phyloP scores from a whole-genome alignment of 2,797 vertebrate species.

The Calcarius lapponicus region DNA sequence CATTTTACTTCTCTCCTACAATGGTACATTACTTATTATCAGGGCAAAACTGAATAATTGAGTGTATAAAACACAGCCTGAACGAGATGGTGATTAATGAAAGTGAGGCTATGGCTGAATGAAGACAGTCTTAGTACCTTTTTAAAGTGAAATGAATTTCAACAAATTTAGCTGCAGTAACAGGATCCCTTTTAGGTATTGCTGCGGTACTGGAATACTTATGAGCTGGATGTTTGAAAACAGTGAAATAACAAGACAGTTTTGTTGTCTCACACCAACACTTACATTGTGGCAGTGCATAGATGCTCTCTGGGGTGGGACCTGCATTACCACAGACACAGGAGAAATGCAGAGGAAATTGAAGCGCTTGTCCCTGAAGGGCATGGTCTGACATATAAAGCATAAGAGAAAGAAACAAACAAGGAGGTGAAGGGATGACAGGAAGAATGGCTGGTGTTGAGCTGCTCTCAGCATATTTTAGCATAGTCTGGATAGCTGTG shows the following conservation, averaged over 20 bases:
- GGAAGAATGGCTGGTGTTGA: background rate
- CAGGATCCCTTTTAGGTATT: constrained; percentile 15
- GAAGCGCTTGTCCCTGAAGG: background rate
- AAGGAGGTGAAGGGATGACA: background rate
- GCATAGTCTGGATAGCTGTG: constrained; percentile 22
- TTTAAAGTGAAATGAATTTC: constrained; percentile 18
- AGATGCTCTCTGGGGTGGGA: background rate
- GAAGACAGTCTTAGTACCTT: constrained; percentile 46
- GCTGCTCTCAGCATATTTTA: constrained; percentile 35
- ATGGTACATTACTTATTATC: background rate
- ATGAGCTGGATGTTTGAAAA: constrained; percentile 18
- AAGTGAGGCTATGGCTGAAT: constrained; percentile 38
- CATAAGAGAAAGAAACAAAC: background rate
- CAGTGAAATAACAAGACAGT: background rate
- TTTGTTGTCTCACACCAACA: constrained; percentile 29
- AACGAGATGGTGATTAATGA: background rate
- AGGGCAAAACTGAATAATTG: constrained; percentile 26
- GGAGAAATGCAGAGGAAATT: background rate
- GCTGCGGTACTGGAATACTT: background rate
- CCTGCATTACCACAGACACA: background rate
- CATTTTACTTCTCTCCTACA: constrained; percentile 6
- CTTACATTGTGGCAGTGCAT: background rate
- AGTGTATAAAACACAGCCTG: constrained; percentile 12
- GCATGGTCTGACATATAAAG: background rate
- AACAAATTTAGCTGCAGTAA: constrained; percentile 9